A percentile compares a stretch with the other conserved stretches of the same genome.
Evolutionary conservation across 2,888 invertebrate species (phyloP).

Genomic region (Pterostichus niger): DNA sequence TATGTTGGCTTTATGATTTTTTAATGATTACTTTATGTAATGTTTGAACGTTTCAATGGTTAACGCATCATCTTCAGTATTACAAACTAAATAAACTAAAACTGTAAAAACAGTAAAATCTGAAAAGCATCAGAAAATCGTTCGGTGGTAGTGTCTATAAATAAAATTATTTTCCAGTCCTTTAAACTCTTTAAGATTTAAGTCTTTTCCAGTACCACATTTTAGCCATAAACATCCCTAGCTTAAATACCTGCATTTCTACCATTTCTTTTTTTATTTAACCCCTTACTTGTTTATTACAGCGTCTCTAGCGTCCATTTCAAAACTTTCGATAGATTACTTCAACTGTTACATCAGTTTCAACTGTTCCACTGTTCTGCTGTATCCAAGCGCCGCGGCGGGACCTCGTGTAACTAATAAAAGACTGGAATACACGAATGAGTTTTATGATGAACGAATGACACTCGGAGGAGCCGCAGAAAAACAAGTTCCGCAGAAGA

Average conservation of each 20-base stretch:
- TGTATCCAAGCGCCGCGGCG: neutral
- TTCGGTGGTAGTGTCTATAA: neutral
- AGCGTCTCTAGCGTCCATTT: neutral
- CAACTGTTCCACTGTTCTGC: too few species aligned
- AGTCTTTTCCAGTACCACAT: too few species aligned
- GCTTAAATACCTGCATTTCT: conserved; percentile 17
- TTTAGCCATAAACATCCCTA: conserved; percentile 1
- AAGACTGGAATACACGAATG: neutral
- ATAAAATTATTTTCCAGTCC: conserved; percentile 32
- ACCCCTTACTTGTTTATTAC: conserved; percentile 19
- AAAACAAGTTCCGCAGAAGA: conserved; percentile 23
- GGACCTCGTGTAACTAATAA: conserved; percentile 4
- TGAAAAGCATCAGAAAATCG: neutral
- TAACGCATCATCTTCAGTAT: too few species aligned
- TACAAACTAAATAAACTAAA: too few species aligned
- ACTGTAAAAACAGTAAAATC: too few species aligned
- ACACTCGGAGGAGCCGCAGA: conserved; percentile 18
- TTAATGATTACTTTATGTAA: too few species aligned
- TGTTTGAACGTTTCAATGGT: too few species aligned
- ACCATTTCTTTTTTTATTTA: neutral
- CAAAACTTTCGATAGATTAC: neutral
- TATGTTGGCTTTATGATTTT: too few species aligned
- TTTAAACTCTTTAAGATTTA: neutral
- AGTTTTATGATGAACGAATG: conserved; percentile 28
- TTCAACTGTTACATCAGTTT: too few species aligned